These are phyloP conservation scores for Nycteola revayana DNA, from an alignment of 2,888 invertebrate species.

Conservation along the genomic window DNA sequence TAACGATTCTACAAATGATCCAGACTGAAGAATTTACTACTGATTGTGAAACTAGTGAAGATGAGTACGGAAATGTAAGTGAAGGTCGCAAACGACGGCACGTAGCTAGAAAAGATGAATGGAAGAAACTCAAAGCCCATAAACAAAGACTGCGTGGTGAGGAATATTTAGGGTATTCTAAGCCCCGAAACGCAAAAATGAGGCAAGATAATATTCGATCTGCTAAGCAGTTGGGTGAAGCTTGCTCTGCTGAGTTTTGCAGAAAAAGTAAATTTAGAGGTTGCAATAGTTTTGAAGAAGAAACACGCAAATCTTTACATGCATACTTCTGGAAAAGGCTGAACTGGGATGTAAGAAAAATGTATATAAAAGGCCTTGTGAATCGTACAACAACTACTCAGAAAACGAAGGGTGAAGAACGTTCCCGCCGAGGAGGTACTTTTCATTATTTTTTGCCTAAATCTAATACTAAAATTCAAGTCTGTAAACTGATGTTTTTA, in stretches of 20 bases:
- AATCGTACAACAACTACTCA: slow-evolving; percentile 16
- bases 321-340: slow-evolving; percentile 25
- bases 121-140: slow-evolving; percentile 21
- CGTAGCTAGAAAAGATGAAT: slow-evolving; percentile 10
- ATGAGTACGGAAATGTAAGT: slow-evolving; percentile 8
- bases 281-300: slow-evolving; percentile 19
- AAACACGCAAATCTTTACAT: slow-evolving; percentile 15
- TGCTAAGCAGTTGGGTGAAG: slow-evolving; percentile 3
- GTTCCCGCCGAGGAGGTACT: slow-evolving; percentile 19
- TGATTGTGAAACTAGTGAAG: not conserved
- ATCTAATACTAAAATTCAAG: slow-evolving; percentile 14
- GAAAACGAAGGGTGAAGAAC: slow-evolving; percentile 14
- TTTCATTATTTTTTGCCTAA: slow-evolving; percentile 11
- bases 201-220: slow-evolving; percentile 11
- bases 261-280: slow-evolving; percentile 18
- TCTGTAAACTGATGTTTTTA: slow-evolving; percentile 23
- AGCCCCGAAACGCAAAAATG: slow-evolving; percentile 9
- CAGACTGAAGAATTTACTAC: too few relatives aligned
- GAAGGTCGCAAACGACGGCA: slow-evolving; percentile 22
- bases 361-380: slow-evolving; percentile 20
- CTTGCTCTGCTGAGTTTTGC: slow-evolving; percentile 23
- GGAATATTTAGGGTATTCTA: slow-evolving; percentile 23
- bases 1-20: too few relatives aligned
- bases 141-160: slow-evolving; percentile 17
- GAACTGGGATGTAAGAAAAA: slow-evolving; percentile 26